Base-by-base conservation (phyloP, 2,113 vertebrate species). In the Haplochromis burtoni region DNA sequence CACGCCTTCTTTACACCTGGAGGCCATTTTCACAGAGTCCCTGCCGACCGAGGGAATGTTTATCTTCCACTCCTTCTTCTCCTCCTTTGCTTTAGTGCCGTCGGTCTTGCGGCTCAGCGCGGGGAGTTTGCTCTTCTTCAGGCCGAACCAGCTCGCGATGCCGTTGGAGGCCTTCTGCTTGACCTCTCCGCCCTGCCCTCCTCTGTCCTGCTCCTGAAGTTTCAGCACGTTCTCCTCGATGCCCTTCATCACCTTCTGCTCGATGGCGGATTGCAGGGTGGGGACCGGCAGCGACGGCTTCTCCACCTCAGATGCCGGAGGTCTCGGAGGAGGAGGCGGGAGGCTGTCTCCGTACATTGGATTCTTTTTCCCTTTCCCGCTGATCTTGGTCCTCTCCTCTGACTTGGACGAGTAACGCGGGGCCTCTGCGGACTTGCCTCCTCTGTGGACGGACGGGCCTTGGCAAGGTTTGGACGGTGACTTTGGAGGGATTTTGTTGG, bases 191-290 rank as follows among this genome's bases (percentile, higher is more conserved):
- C 63, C 35, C 2, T 95, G 97, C 0, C 45, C 90, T 8, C 95
- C 95, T 49, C 97, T 89, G 81, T 98, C 98, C 95, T 98, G 98
- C 88, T 97, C 97, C 93, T 98, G 97, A 19, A 98, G 97, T 84
- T 98, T 96, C 82, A 99, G 94, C 95, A 99, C 94, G 2, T 99
- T 99, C 94, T 99, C 98, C 95, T 98, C 97, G 1, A 99, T 99
- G 88, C 98, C 98, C 81, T 98, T 98, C 98, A 99, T 99, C 86
- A 99, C 98, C 92, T 99, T 99, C 95, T 99, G 98, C 94, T 99
- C 98, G 2, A 99, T 99, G 92, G 98, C 97, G 0, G 98, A 98
- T 9, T 98, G 97, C 0, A 87, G 95, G 47, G 11, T 94, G 10
- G 96, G 90, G 4, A 29, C 94, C 1, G 96, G 94, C 40, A 57